Conservation (phyloP, 2,113 vertebrate genomes). For the Hippoglossus stenolepis region DNA sequence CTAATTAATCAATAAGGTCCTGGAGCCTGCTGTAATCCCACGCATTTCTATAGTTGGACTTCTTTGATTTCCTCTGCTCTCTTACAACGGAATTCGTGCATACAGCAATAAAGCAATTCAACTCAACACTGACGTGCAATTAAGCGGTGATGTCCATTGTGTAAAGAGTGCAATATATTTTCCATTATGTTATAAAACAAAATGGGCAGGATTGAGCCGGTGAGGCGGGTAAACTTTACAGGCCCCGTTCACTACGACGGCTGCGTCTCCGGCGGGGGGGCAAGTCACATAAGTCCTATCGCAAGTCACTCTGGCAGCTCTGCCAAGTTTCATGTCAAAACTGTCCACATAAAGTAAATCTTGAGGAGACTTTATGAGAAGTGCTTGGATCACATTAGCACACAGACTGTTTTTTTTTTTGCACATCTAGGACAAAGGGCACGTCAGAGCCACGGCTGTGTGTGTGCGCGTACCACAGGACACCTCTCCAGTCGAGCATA, state of each 20-base stretch:
- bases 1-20: slow-evolving; percentile 63
- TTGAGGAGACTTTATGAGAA: slow-evolving; percentile 69
- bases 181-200: slow-evolving; percentile 5
- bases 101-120: background rate
- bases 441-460: slow-evolving; percentile 64
- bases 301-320: slow-evolving; percentile 82
- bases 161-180: background rate
- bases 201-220: background rate
- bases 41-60: slow-evolving; percentile 34
- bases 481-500: slow-evolving; percentile 43
- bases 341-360: slow-evolving; percentile 75
- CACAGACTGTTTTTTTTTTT: slow-evolving; percentile 25
- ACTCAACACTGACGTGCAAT: background rate
- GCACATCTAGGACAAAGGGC: slow-evolving; percentile 67
- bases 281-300: slow-evolving; percentile 75
- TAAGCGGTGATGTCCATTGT: background rate
- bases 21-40: slow-evolving; percentile 47
- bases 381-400: slow-evolving; percentile 37
- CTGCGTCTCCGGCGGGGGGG: slow-evolving; percentile 79
- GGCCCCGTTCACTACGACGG: slow-evolving; percentile 10
- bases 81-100: slow-evolving; percentile 13
- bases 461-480: slow-evolving; percentile 59
- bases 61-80: slow-evolving; percentile 49
- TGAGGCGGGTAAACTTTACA: slow-evolving; percentile 79
- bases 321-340: slow-evolving; percentile 83